phyloP scores from a whole-genome alignment of 2,113 vertebrate genomes.

The Hiodon alosoides region DNA sequence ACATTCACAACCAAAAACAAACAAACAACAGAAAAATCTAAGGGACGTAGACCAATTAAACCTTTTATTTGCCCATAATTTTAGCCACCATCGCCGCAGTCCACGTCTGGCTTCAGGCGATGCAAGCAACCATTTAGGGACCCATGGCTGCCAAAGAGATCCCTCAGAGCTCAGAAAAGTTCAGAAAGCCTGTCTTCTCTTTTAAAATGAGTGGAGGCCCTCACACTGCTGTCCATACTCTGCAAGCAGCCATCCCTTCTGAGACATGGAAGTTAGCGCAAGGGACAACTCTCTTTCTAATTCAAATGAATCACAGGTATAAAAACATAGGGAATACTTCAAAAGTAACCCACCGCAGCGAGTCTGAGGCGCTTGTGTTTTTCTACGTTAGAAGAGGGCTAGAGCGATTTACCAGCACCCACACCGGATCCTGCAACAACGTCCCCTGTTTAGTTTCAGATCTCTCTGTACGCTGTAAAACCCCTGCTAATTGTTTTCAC shows the following conservation, averaged over 20 bases:
- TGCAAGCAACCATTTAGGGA: too few species aligned
- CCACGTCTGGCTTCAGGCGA: not conserved
- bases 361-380: not conserved
- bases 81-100: not conserved
- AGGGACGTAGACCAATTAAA: not conserved
- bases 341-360: not conserved
- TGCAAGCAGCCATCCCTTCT: not conserved
- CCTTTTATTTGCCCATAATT: not conserved
- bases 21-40: not conserved
- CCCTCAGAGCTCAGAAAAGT: not conserved
- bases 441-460: constrained; percentile 52
- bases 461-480: constrained; percentile 57
- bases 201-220: not conserved
- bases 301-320: not conserved
- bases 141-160: too few species aligned
- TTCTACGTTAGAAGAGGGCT: not conserved
- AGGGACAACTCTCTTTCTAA: not conserved
- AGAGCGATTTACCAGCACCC: constrained; percentile 16
- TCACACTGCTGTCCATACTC: too few species aligned
- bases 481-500: constrained; percentile 83
- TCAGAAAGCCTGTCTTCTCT: not conserved
- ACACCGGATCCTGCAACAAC: constrained; percentile 40
- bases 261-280: not conserved
- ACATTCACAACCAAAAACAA: not conserved
- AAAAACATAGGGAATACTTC: constrained; percentile 10